Conservation (phyloP, 2,888 invertebrate species). For the Calephelis perditalis region DNA sequence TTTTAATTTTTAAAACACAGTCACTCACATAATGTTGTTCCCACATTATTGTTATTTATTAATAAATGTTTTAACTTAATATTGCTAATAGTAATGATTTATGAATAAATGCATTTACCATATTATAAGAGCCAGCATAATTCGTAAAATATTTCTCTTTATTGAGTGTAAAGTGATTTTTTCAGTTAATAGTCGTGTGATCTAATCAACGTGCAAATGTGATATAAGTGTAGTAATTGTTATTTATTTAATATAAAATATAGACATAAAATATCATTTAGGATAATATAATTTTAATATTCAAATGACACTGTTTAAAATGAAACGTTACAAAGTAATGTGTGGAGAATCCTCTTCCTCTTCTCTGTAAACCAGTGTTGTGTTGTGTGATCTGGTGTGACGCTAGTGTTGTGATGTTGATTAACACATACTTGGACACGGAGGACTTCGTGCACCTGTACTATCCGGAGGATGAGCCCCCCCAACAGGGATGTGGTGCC, state of each 20-base stretch:
- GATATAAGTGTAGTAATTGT: constrained; percentile 62
- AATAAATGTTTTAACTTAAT: too few species aligned
- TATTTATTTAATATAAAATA: constrained; percentile 51
- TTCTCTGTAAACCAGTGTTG: constrained; percentile 54
- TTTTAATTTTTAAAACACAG: too few species aligned
- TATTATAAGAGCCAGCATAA: too few species aligned
- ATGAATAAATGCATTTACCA: too few species aligned
- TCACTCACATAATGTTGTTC: too few species aligned
- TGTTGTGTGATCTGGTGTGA: constrained; percentile 36
- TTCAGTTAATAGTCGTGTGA: constrained; percentile 11
- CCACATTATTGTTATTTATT: too few species aligned
- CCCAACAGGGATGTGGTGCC: constrained; percentile 63
- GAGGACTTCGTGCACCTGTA: constrained; percentile 75
- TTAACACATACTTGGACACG: constrained; percentile 74
- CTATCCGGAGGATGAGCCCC: constrained; percentile 70
- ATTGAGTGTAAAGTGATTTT: too few species aligned
- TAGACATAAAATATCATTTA: constrained; percentile 34
- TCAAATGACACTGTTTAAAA: constrained; percentile 22
- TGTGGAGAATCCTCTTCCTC: constrained; percentile 63
- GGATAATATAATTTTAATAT: not conserved
- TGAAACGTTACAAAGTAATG: constrained; percentile 60
- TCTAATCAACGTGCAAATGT: constrained; percentile 51
- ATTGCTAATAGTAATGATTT: too few species aligned
- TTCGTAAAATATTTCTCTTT: too few species aligned
- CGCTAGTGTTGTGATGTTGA: constrained; percentile 68